Conservation (phyloP, 1,140 invertebrate species). For the Drosophila orena region DNA sequence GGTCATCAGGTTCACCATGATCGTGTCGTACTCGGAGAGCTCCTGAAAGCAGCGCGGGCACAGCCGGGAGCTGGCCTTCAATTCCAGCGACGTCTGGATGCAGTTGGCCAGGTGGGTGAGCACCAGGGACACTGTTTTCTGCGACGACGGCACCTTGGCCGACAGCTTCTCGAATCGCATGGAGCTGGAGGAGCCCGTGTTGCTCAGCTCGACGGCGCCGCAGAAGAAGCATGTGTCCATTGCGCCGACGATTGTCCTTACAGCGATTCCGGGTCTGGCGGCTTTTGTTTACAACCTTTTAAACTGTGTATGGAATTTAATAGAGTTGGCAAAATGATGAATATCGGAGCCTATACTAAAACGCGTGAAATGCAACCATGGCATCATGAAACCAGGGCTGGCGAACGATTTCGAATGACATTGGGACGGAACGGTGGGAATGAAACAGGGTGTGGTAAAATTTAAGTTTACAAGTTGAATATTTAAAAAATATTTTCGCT, state of each 20-base stretch:
- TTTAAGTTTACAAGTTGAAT: background rate
- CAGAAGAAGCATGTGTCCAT: constrained; percentile 74
- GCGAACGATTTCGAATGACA: background rate
- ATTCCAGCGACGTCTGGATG: constrained; percentile 59
- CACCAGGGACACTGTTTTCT: constrained; percentile 67
- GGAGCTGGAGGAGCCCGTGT: constrained; percentile 9
- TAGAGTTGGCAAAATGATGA: constrained; percentile 49
- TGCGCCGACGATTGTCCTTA: background rate
- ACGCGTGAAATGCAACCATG: constrained; percentile 43
- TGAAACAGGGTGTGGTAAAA: background rate
- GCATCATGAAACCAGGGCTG: constrained; percentile 14
- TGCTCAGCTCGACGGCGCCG: constrained; percentile 62
- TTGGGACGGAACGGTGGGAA: background rate
- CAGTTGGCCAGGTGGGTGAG: constrained; percentile 73
- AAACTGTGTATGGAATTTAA: constrained; percentile 43
- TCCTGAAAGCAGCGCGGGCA: constrained; percentile 71
- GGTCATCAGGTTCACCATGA: constrained; percentile 78
- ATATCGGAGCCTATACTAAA: constrained; percentile 49
- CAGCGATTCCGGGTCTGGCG: constrained; percentile 23
- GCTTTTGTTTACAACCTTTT: constrained; percentile 39
- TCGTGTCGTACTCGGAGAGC: constrained; percentile 68
- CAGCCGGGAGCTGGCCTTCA: constrained; percentile 47
- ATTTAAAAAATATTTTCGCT: background rate
- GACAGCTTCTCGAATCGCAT: constrained; percentile 48
- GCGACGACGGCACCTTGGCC: constrained; percentile 70